A percentile compares a stretch with the other conserved stretches of the same genome.
Evolutionary conservation across 2,888 invertebrate species (phyloP).

Genomic region (Chloroclystis v-ata): DNA sequence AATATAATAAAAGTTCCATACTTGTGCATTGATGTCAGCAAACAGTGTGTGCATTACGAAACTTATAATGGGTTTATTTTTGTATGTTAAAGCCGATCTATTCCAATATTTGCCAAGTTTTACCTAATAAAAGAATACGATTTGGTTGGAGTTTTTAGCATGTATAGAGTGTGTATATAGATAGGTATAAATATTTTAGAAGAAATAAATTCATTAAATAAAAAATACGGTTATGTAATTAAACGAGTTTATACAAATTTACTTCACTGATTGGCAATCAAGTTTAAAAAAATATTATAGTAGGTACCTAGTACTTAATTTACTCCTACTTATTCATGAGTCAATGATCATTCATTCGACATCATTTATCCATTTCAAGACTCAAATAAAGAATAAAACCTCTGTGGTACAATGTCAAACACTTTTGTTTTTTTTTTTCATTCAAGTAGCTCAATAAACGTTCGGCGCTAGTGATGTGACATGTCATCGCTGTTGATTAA

Average conservation of each 20-base stretch:
- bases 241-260: too few relatives aligned
- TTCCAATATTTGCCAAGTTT: constrained; percentile 11
- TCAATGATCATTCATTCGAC: constrained; percentile 9
- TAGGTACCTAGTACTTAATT: too few relatives aligned
- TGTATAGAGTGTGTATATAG: too few relatives aligned
- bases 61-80: constrained; percentile 27
- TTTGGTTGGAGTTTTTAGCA: constrained; percentile 2
- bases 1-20: constrained; percentile 40
- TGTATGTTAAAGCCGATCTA: constrained; percentile 22
- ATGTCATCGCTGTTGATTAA: constrained; percentile 54
- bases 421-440: constrained; percentile 48
- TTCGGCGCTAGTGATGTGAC: constrained; percentile 60
- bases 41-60: constrained; percentile 33
- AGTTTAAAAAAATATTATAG: too few relatives aligned
- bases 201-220: too few relatives aligned
- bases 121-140: constrained; percentile 7
- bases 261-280: too few relatives aligned
- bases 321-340: neutral
- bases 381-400: constrained; percentile 51
- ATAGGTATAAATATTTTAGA: neutral
- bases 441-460: constrained; percentile 58
- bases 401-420: constrained; percentile 38
- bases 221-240: too few relatives aligned
- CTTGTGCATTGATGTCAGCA: constrained; percentile 38
- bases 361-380: constrained; percentile 70